Conservation (phyloP, 2,113 vertebrate genomes). For the Pimephales promelas region DNA sequence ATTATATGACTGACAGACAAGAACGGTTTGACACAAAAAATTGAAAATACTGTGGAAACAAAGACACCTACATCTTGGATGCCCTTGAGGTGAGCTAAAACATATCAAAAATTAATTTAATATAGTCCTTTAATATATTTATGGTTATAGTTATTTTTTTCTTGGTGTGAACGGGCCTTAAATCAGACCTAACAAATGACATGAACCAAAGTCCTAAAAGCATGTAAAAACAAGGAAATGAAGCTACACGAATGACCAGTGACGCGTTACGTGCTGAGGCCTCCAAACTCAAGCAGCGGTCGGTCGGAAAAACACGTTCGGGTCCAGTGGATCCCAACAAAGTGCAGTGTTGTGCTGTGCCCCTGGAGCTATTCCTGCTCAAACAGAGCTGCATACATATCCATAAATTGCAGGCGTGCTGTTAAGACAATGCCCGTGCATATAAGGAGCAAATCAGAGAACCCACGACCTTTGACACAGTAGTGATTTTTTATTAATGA, state of each 20-base stretch:
- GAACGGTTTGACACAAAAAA: too few relatives aligned
- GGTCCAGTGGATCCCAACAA: conserved; percentile 39
- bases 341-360: conserved; percentile 27
- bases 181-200: background rate
- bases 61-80: too few relatives aligned
- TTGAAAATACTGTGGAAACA: too few relatives aligned
- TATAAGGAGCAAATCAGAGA: conserved; percentile 31
- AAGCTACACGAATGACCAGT: conserved; percentile 3
- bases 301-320: conserved; percentile 40
- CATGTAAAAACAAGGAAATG: background rate
- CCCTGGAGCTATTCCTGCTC: conserved; percentile 36
- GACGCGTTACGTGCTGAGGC: background rate
- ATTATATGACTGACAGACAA: too few relatives aligned
- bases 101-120: too few relatives aligned
- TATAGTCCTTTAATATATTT: too few relatives aligned
- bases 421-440: background rate
- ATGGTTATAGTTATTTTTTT: too few relatives aligned
- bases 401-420: conserved; percentile 40
- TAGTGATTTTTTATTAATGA: conserved; percentile 46
- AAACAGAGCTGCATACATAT: conserved; percentile 48
- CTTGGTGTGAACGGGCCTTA: too few relatives aligned
- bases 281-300: conserved; percentile 32
- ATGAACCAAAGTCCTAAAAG: background rate
- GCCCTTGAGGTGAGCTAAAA: too few relatives aligned
- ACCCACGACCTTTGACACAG: conserved; percentile 18